These are phyloP conservation scores for Lydus trimaculatus DNA, from an alignment of 2,888 invertebrate genomes.

Conservation along the genomic window DNA sequence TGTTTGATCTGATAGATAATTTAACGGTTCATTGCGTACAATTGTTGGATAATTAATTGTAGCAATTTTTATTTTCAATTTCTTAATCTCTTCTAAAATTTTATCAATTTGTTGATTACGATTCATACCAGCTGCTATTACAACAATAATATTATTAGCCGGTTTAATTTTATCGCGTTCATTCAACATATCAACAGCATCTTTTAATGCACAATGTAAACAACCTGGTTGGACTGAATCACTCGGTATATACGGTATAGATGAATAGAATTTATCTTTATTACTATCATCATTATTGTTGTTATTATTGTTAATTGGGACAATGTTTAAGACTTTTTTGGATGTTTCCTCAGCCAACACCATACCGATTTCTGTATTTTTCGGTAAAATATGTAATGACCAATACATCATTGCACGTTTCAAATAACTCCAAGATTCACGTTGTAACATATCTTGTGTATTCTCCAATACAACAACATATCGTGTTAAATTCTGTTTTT, in stretches of 20 bases:
- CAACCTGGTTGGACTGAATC: slow-evolving; percentile 63
- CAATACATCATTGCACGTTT: slow-evolving; percentile 67
- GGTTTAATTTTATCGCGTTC: slow-evolving; percentile 56
- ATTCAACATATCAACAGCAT: slow-evolving; percentile 61
- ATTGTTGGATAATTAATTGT: slow-evolving; percentile 66
- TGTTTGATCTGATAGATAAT: slow-evolving; percentile 60
- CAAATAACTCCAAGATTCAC: slow-evolving; percentile 69
- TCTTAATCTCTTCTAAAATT: slow-evolving; percentile 58
- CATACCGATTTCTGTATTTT: slow-evolving; percentile 64
- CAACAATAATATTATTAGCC: slow-evolving; percentile 64
- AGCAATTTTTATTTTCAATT: slow-evolving; percentile 62
- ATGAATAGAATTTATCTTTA: slow-evolving; percentile 49
- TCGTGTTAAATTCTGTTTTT: slow-evolving; percentile 63
- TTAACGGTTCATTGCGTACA: slow-evolving; percentile 58
- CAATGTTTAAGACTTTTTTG: slow-evolving; percentile 53
- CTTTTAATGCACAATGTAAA: slow-evolving; percentile 61
- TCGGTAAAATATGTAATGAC: slow-evolving; percentile 65
- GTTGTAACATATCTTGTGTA: slow-evolving; percentile 65
- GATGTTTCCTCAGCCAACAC: slow-evolving; percentile 61
- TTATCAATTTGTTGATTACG: slow-evolving; percentile 58
- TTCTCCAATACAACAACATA: slow-evolving; percentile 68
- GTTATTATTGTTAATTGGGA: slow-evolving; percentile 47
- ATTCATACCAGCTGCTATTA: slow-evolving; percentile 66
- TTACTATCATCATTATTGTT: slow-evolving; percentile 38
- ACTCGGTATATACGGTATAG: slow-evolving; percentile 63